Base-by-base conservation (phyloP, 2,113 vertebrate genomes). In the Chinchilla lanigera region DNA sequence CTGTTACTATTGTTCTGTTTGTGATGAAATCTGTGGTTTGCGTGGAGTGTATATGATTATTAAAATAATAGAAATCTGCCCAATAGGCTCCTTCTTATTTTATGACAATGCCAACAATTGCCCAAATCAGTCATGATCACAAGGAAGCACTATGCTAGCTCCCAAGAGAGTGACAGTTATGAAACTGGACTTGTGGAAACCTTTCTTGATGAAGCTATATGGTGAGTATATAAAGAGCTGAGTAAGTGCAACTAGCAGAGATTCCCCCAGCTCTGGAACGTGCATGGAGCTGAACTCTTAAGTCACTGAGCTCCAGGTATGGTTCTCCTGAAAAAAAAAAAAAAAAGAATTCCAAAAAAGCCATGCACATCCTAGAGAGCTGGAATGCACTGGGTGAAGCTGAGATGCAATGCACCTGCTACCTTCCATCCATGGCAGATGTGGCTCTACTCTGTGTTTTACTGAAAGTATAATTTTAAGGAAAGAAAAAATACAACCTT, bases 391-490 rank as follows among this genome's bases (percentile, higher is more conserved):
- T 0, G 4, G 28, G 12, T 14, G 3, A 5, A 8, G 60, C 24
- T 50, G 30, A 44, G 30, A 54, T 20, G 24, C 22, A 33, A 1
- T 4, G 0, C 9, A 35, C 58, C 22, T 50, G 28, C 5, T 30
- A 1, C 20, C 7, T 14, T 20, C 52, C 16, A 4, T 6, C 16
- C 75, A 33, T 5, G 1, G 54, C 7, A 67, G 54, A 50, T 3
- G 10, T 0, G 8, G 41, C 30, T 61, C 60, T 61, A 1, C 67
- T 78, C 13, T 8, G 4, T 12, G 19, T 56, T 47, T 86, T 71
- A 85, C 17, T n/a, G 41, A 75, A 93, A 96, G 33, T 38, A 38
- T 35, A 56, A 60, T 52, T 69, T 83, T 56, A 87, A 78, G 85
- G 11, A 52, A 86, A 56, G 4, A 7, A 63, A 60, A 75, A 22